phyloP scores from a whole-genome alignment of 2,888 invertebrate genomes.

The Anoncus sp. region DNA sequence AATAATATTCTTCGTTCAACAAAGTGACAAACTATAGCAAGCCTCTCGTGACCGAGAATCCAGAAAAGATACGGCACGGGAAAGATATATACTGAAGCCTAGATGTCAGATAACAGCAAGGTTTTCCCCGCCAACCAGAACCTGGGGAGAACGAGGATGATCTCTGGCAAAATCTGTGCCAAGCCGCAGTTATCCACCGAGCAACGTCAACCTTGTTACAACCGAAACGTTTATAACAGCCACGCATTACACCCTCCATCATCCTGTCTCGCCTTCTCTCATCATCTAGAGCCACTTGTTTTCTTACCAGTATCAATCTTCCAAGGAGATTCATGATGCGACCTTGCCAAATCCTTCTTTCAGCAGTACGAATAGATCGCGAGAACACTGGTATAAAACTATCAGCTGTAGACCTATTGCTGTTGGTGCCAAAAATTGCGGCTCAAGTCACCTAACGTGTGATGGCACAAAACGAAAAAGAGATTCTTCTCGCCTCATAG shows the following conservation, averaged over 20 bases:
- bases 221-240: constrained; percentile 78
- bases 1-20: constrained; percentile 49
- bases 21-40: constrained; percentile 58
- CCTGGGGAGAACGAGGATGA: constrained; percentile 45
- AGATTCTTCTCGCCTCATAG: constrained; percentile 20
- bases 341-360: constrained; percentile 67
- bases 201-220: constrained; percentile 74
- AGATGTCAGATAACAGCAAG: constrained; percentile 73
- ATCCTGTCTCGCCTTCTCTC: constrained; percentile 35
- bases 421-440: constrained; percentile 19
- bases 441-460: neutral
- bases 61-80: constrained; percentile 51
- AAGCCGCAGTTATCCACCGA: constrained; percentile 75
- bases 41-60: constrained; percentile 47
- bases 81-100: constrained; percentile 74
- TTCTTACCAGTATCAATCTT: constrained; percentile 76
- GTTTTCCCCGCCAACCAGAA: constrained; percentile 26
- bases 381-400: constrained; percentile 31
- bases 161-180: constrained; percentile 72
- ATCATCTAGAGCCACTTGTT: constrained; percentile 67
- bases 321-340: constrained; percentile 66
- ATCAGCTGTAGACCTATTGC: constrained; percentile 4
- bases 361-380: constrained; percentile 26
- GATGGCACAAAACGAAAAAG: constrained; percentile 1
- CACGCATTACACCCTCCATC: constrained; percentile 71